A percentile compares a stretch with the other conserved stretches of the same genome.
Evolutionary conservation across 2,888 invertebrate species (phyloP).

Genomic region (Lycaena phlaeas): DNA sequence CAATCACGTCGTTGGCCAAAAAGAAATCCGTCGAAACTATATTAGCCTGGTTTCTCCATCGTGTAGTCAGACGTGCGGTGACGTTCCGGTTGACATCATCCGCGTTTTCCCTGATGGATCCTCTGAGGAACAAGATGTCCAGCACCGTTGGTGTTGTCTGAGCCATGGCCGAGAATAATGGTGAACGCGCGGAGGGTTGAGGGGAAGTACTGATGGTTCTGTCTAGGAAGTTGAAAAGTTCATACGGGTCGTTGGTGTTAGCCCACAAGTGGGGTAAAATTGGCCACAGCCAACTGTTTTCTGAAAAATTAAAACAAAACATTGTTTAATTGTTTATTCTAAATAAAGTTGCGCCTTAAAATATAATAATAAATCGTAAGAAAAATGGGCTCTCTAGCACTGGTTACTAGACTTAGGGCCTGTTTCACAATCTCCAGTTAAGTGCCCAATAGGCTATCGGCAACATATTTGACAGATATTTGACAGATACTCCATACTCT

Average conservation of each 20-base stretch:
- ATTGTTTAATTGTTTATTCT: too few relatives aligned
- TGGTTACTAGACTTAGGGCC: too few relatives aligned
- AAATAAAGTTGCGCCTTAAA: too few relatives aligned
- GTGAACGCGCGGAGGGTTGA: slow-evolving; percentile 50
- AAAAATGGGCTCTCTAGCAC: too few relatives aligned
- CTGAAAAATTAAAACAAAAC: slow-evolving; percentile 46
- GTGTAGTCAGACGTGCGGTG: slow-evolving; percentile 76
- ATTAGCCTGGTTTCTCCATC: slow-evolving; percentile 79
- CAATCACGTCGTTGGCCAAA: slow-evolving; percentile 79
- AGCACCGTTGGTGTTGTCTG: slow-evolving; percentile 79
- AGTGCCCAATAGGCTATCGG: too few relatives aligned
- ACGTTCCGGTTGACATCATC: slow-evolving; percentile 79
- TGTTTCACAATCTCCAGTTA: too few relatives aligned
- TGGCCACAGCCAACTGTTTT: slow-evolving; percentile 76
- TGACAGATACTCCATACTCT: too few relatives aligned
- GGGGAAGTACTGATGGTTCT: slow-evolving; percentile 48
- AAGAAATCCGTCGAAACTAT: slow-evolving; percentile 83
- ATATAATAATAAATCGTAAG: too few relatives aligned
- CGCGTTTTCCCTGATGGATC: slow-evolving; percentile 76
- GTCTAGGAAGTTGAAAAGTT: slow-evolving; percentile 55
- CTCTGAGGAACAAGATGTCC: slow-evolving; percentile 74
- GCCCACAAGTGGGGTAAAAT: slow-evolving; percentile 77
- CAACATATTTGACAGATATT: too few relatives aligned
- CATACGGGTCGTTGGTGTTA: slow-evolving; percentile 57
- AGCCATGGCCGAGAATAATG: slow-evolving; percentile 80